Evolutionary conservation across 2,113 vertebrate species (phyloP), one percentile per base, ranked within the genome.

Genomic region (Ageneiosus marmoratus): DNA sequence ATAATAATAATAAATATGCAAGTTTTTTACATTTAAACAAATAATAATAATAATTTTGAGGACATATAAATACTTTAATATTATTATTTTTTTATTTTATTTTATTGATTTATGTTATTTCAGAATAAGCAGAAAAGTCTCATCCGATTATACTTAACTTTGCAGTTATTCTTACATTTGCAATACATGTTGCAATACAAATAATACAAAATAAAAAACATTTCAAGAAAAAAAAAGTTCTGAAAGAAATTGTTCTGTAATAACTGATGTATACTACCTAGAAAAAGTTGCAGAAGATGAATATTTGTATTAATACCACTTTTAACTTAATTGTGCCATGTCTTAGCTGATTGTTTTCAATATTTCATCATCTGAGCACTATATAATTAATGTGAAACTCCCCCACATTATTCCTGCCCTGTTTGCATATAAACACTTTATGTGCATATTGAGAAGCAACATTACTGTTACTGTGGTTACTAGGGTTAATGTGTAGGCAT

Each of bases 301-400:
- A 18, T 65, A 65, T 34, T 5, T 27, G 32, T 53, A 53, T 53
- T 76, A 55, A 67, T 20, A 18, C 15, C 15, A 13, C 29, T 51
- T 22, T 32, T 12, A 73, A 16, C 2, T 29, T 72, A 58, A 58
- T 72, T 22, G 27, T 53, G 13, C n/a, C 24, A 24, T 50, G 72
- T 32, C 12, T 5, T 50, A 8, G 53, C n/a, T n/a, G 20, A 2
- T 70, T 16, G 24, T 8, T 16, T 22, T 4, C 22, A 72, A 32
- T 41, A 78, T 60, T 80, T 83, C 20, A 72, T 83, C 55, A 48
- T 34, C 60, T 73, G 63, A n/a, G 50, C 7, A 50, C n/a, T 29
- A 60, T 78, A 60, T 85, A 79, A 83, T 62, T 87, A 55, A 80
- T 81, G 41, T 62, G 74, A 83, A 83, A 83, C 80, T 72, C 60